Evolutionary conservation across 1,140 invertebrate species (phyloP), one percentile per base, ranked within the genome.

Genomic region (Drosophila athabasca): DNA sequence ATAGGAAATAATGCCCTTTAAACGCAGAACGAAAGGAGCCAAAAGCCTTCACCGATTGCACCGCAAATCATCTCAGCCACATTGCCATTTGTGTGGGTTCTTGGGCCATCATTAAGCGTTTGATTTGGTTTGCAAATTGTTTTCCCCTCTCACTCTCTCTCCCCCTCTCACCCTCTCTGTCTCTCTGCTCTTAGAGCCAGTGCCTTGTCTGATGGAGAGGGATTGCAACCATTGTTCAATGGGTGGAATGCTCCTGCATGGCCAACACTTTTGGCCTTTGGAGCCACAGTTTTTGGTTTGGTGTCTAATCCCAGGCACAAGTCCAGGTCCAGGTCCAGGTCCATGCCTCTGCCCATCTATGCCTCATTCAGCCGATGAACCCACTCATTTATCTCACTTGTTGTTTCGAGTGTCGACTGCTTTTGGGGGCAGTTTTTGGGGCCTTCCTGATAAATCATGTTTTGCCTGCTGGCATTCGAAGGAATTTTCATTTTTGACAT

Each of bases 81-180:
- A 15, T 41, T 19, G 60, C 26, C 57, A 54, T 62, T 72, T 54
- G 19, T 15, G n/a, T n/a, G 26, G 60, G 26, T 45, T 61, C 67
- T 59, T 71, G 59, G 62, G 52, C 41, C 35, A 39, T 64, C 52
- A 74, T 74, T 74, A 74, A 74, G 55, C 52, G 52, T 58, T 74
- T 62, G 60, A 74, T 55, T 74, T 74, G 71, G 70, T 48, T 65
- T 74, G 59, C 71, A 74, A 64, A 74, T 74, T 43, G 52, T 49
- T 39, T 50, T 11, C 43, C 24, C 15, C n/a, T 26, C 17, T 19
- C 17, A 19, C 17, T 1, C 17, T 1, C 17, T 19, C 17, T 19
- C 17, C 17, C 17, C n/a, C n/a, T n/a, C n/a, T n/a, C n/a, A n/a
- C n/a, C n/a, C n/a, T n/a, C n/a, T n/a, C n/a, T n/a, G n/a, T n/a